phyloP scores from a whole-genome alignment of 2,888 invertebrate genomes.

The Mesoligia furuncula region DNA sequence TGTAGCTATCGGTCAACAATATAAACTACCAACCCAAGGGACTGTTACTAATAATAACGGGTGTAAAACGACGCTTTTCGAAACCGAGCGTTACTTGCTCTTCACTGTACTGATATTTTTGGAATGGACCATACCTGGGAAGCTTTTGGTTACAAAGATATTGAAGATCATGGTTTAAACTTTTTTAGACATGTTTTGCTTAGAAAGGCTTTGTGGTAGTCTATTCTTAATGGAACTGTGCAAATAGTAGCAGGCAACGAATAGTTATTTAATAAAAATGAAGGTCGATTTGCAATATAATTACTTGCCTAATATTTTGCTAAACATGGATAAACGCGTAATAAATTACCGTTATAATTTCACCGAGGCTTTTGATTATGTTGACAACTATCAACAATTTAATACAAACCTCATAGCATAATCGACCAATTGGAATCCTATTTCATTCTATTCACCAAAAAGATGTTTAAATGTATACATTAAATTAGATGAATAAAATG shows the following conservation, averaged over 20 bases:
- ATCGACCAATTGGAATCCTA: background rate
- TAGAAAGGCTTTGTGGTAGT: background rate
- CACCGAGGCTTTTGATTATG: background rate
- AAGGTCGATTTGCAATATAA: background rate
- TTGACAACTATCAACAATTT: background rate
- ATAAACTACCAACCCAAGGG: background rate
- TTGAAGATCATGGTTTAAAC: background rate
- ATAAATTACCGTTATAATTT: background rate
- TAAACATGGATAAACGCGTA: background rate
- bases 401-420: background rate
- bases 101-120: background rate
- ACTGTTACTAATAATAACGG: too few relatives aligned
- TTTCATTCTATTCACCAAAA: background rate
- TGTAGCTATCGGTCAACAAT: background rate
- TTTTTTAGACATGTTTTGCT: background rate
- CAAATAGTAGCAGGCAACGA: background rate
- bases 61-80: background rate
- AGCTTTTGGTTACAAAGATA: background rate
- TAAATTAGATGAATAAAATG: background rate
- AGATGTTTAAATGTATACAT: background rate
- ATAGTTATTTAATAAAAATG: background rate
- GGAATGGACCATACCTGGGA: background rate
- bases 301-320: background rate
- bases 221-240: background rate
- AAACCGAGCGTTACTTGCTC: background rate